Base-by-base conservation (phyloP, 1,140 invertebrate species). In the Camponotus pennsylvanicus region DNA sequence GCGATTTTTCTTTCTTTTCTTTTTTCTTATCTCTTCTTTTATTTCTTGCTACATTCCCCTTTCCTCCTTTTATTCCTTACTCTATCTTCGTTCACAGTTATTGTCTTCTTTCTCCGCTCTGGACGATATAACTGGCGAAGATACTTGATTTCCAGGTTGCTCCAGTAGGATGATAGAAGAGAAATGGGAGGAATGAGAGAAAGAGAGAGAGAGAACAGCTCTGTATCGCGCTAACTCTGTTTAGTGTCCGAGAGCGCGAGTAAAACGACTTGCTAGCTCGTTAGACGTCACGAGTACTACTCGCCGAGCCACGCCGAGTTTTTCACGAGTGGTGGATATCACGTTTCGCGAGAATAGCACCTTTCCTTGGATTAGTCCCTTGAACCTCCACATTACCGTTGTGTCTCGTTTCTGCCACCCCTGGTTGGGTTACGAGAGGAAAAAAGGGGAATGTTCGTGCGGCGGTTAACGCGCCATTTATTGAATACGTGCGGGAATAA, bases 221-320 rank as follows among this genome's bases (percentile, higher is more conserved):
- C 27, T 42, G 49, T 27, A 59, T 9, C 52, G 18, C 18, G 79
- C 61, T 90, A 90, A 90, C 85, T 37, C 61, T 80, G 70, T 90
- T 90, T 90, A 86, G 88, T 66, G 67, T 88, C 86, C 87, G 84
- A 88, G 84, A 86, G 83, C 86, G 84, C 66, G 86, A 89, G 88
- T 92, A 92, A 92, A 92, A 90, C 88, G 88, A 91, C 89, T 92
- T 89, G 83, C 79, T 64, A 79, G 83, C 87, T 90, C 89, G 89
- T 90, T 90, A 90, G 77, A n/a, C 55, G 37, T 18, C n/a, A 57
- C 66, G 77, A 64, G 69, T 40, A 71, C 32, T 27, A 59, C 11
- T 2, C 21, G 45, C 15, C 34, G 34, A 27, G 49, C 52, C 18
- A 18, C 5, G 32, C 15, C 61, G 61, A 52, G 79, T 61, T 73